Base-by-base conservation (phyloP, 2,113 vertebrate genomes). In the Chionodraco myersi region DNA sequence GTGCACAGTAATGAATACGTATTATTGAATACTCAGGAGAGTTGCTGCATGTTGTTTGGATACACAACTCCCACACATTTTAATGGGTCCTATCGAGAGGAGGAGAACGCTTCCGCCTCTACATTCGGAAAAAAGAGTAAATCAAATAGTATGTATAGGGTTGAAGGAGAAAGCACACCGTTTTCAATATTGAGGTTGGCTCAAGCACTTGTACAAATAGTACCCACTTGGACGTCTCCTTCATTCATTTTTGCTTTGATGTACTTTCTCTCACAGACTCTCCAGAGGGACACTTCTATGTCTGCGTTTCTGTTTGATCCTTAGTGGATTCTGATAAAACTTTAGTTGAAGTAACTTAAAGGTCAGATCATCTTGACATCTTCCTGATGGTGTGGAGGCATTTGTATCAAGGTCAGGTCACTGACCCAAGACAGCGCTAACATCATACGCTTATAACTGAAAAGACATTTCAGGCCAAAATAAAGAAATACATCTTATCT, bases 11-110 rank as follows among this genome's bases (percentile, higher is more conserved):
- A 83, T 87, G 73, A 88, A 91, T 71, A 79, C 52, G 68, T 71
- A 86, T 81, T 89, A 79, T 79, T 74, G 72, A 83, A 83, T 71
- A 54, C 69, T 85, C 82, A 56, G 67, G 72, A 73, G 82, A 82
- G 15, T 75, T 21, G 41, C 56, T 44, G 48, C 60, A 59, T 72
- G 75, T 30, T 47, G 4, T 62, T 23, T 60, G 52, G 57, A 80
- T 62, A 62, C 63, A 65, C 61, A 41, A 51, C 84, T 60, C 80
- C 63, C 41, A 82, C 75, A 84, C 52, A 58, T 69, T 71, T 65
- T 56, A 88, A 89, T 79, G 61, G 73, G 51, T 61, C 30, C 63
- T 47, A 63, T 82, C 76, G 76, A 76, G 48, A 21, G 54, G 36
- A 75, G 60, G 53, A 77, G 54, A 69, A 79, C 0, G 12, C 56